Percentiles rank a stretch among this genome's conserved stretches.
These are phyloP conservation scores for Rhizomys pruinosus DNA, from an alignment of 2,113 vertebrate species.

Conservation along the genomic window DNA sequence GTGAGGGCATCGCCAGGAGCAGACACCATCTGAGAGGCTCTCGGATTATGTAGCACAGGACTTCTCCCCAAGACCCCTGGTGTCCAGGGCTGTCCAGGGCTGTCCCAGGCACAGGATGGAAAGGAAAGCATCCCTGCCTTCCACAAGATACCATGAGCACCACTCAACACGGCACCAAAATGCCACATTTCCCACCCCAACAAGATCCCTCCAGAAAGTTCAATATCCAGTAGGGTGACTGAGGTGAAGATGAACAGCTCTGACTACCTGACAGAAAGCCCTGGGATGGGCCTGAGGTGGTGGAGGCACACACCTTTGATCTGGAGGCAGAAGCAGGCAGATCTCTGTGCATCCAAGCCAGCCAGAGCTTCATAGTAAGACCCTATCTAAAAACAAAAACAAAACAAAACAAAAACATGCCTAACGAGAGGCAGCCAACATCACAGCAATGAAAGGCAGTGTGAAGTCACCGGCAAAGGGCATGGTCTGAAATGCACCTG, in stretches of 20 bases:
- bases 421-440: neutral
- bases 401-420: neutral
- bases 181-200: neutral
- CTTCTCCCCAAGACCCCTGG: fast-evolving
- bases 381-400: neutral
- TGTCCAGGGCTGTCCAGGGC: neutral
- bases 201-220: neutral
- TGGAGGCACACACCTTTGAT: too few relatives aligned
- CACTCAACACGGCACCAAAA: neutral
- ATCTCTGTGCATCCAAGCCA: too few relatives aligned
- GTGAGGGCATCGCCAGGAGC: neutral
- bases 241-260: too few relatives aligned
- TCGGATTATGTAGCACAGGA: fast-evolving
- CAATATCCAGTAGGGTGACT: neutral
- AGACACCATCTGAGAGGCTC: neutral
- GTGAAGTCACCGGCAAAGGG: neutral
- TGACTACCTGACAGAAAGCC: neutral
- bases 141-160: neutral
- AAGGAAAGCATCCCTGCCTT: neutral
- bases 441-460: neutral
- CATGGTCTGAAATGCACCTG: neutral
- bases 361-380: too few relatives aligned
- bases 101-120: too few relatives aligned
- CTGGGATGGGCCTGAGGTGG: neutral
- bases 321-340: too few relatives aligned